A percentile compares a stretch with the other conserved stretches of the same genome.
These are phyloP conservation scores for Balearica regulorum DNA, from an alignment of 2,797 vertebrate genomes.

Conservation along the genomic window DNA sequence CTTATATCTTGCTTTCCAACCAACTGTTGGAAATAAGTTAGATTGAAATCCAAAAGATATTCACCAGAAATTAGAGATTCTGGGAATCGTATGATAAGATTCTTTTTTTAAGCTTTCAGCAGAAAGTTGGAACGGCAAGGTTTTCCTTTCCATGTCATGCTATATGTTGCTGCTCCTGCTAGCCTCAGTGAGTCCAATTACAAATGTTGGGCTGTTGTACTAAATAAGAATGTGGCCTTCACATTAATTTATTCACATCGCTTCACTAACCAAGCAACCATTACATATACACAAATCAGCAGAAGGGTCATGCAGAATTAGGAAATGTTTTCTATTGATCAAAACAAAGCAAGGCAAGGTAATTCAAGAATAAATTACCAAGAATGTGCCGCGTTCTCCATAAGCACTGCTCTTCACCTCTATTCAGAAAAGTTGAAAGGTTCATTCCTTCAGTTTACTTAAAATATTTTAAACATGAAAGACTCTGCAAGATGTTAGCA, in stretches of 20 bases:
- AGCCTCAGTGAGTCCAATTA: background rate
- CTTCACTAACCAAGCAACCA: background rate
- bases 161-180: background rate
- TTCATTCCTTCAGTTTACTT: background rate
- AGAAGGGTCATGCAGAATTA: conserved; percentile 21
- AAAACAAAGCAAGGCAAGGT: conserved; percentile 11
- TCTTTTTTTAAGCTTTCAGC: background rate
- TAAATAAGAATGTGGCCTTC: conserved; percentile 11
- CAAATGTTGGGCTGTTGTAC: background rate
- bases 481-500: background rate
- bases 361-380: conserved; percentile 3
- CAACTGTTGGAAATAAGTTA: background rate
- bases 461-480: background rate
- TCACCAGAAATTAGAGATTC: background rate
- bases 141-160: background rate
- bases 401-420: background rate
- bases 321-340: conserved; percentile 41
- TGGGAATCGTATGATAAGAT: fast-evolving
- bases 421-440: background rate
- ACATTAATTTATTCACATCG: conserved; percentile 31
- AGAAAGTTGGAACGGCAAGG: background rate
- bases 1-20: background rate
- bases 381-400: background rate
- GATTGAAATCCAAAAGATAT: background rate
- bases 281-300: background rate